These are phyloP conservation scores for Brachyhypopomus occidentalis DNA, from an alignment of 2,113 vertebrate genomes.

Conservation along the genomic window DNA sequence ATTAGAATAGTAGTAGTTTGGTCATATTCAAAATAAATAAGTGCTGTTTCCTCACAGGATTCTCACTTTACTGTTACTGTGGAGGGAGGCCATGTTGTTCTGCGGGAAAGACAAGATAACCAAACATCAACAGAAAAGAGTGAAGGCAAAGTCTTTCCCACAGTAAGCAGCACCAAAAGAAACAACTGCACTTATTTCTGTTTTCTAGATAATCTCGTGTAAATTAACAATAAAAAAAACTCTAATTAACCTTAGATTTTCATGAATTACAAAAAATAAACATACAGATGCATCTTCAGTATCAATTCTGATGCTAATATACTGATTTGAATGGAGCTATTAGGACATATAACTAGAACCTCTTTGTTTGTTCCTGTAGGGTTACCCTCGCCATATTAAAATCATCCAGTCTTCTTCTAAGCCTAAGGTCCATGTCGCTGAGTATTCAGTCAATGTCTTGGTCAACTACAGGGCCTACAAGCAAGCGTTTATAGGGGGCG, in stretches of 20 bases:
- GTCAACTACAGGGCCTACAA: conserved; percentile 58
- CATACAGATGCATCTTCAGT: not conserved
- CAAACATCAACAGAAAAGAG: conserved; percentile 42
- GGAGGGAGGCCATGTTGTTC: conserved; percentile 72
- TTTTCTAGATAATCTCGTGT: not conserved
- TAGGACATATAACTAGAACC: not conserved
- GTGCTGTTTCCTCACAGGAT: conserved; percentile 67
- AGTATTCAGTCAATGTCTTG: conserved; percentile 20
- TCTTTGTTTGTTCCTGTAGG: not conserved
- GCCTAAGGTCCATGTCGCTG: not conserved
- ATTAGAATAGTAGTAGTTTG: too few relatives aligned
- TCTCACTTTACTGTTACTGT: conserved; percentile 75
- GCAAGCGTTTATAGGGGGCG: conserved; percentile 83
- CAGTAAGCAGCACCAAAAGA: conserved; percentile 54
- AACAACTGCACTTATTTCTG: not conserved
- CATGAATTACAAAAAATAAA: too few relatives aligned
- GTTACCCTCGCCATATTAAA: conserved; percentile 26
- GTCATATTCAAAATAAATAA: not conserved
- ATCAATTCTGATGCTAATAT: not conserved
- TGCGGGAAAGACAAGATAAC: conserved; percentile 40
- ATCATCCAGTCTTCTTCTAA: not conserved
- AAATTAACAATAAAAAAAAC: not conserved
- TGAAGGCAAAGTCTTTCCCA: conserved; percentile 53
- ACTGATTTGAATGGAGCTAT: not conserved
- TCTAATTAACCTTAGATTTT: too few relatives aligned